Evolutionary conservation across 2,888 invertebrate species (phyloP).

Genomic region (Xylocampa areola): DNA sequence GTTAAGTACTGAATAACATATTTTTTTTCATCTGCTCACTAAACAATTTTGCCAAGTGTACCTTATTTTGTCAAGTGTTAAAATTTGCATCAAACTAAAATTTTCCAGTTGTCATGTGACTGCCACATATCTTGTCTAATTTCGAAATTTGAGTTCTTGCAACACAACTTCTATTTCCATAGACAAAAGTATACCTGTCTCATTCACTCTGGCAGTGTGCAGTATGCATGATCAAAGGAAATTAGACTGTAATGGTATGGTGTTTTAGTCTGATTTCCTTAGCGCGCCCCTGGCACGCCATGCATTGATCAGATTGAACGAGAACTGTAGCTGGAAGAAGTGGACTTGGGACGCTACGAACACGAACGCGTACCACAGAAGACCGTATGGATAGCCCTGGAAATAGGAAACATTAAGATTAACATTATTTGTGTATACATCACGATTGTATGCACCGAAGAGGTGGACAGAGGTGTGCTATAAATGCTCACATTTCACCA

Average conservation of each 20-base stretch:
- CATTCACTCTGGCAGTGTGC: slow-evolving; percentile 57
- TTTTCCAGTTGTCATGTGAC: slow-evolving; percentile 25
- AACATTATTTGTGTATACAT: too few species aligned
- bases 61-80: background rate
- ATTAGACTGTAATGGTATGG: slow-evolving; percentile 35
- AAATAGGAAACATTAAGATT: slow-evolving; percentile 63
- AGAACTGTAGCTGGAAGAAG: slow-evolving; percentile 95
- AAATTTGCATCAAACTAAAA: slow-evolving; percentile 9
- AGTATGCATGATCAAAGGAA: slow-evolving; percentile 38
- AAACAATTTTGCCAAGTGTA: background rate
- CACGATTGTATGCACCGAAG: too few species aligned
- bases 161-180: slow-evolving; percentile 47
- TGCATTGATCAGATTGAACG: slow-evolving; percentile 94
- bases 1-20: too few species aligned
- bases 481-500: too few species aligned
- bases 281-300: slow-evolving; percentile 94
- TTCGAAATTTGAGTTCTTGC: slow-evolving; percentile 31
- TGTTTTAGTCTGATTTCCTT: slow-evolving; percentile 91
- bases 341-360: slow-evolving; percentile 96
- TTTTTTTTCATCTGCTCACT: background rate
- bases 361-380: slow-evolving; percentile 98
- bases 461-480: too few species aligned
- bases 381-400: slow-evolving; percentile 96
- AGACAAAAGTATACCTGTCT: slow-evolving; percentile 30
- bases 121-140: slow-evolving; percentile 5